Conservation (phyloP, 2,888 invertebrate genomes). For the Melinaea marsaeus region DNA sequence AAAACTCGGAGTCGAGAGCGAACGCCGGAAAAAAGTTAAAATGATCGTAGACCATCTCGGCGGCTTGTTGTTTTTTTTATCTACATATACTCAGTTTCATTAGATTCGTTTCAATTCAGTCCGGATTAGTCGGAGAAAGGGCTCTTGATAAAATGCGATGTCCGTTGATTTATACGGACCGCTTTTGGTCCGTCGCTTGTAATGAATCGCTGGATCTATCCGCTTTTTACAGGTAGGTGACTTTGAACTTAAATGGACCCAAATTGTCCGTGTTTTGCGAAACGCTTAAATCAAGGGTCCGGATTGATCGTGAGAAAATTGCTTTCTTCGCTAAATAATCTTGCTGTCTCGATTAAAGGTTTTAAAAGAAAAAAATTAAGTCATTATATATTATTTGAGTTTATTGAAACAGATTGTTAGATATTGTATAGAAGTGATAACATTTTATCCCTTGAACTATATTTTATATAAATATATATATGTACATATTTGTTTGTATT, state of each 20-base stretch:
- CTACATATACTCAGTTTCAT: constrained; percentile 67
- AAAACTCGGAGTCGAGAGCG: constrained; percentile 60
- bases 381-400: constrained; percentile 5
- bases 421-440: background rate
- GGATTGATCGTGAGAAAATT: constrained; percentile 31
- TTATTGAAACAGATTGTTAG: background rate
- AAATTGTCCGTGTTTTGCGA: constrained; percentile 31
- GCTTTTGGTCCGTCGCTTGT: constrained; percentile 57
- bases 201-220: constrained; percentile 67
- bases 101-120: constrained; percentile 75
- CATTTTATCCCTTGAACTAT: too few relatives aligned
- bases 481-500: background rate
- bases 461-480: background rate
- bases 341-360: constrained; percentile 10
- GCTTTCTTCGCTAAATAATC: constrained; percentile 17
- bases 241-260: constrained; percentile 30
- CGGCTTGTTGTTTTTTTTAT: constrained; percentile 58
- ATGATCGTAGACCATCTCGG: constrained; percentile 73
- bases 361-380: background rate
- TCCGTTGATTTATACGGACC: constrained; percentile 72
- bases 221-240: constrained; percentile 39
- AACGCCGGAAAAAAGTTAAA: constrained; percentile 73
- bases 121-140: constrained; percentile 73
- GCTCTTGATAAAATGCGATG: constrained; percentile 68
- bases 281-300: constrained; percentile 22